A percentile compares a stretch with the other conserved stretches of the same genome.
phyloP scores from a whole-genome alignment of 2,797 vertebrate species.

The Megaceryle alcyon region DNA sequence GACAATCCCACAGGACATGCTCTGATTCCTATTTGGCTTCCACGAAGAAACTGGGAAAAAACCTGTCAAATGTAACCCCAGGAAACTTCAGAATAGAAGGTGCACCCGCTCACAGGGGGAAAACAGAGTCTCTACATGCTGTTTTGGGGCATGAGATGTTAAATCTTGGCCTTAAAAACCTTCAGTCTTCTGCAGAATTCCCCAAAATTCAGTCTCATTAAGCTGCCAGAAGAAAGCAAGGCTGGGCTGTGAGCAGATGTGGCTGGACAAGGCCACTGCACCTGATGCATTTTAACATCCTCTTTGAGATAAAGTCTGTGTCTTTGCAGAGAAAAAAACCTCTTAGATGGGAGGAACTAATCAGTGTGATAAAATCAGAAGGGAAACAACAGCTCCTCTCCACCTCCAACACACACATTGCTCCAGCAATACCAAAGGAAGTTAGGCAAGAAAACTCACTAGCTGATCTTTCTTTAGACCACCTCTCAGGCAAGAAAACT shows the following conservation, averaged over 20 bases:
- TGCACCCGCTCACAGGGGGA: not conserved
- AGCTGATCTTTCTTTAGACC: too few species aligned
- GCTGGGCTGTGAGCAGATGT: not conserved
- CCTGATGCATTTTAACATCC: not conserved
- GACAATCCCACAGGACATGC: not conserved
- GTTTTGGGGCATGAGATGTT: not conserved
- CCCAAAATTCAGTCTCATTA: not conserved
- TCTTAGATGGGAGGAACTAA: not conserved
- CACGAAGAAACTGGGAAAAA: not conserved
- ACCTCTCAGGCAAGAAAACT: not conserved
- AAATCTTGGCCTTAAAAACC: not conserved
- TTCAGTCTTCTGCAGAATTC: not conserved
- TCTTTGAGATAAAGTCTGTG: not conserved
- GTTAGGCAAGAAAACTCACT: not conserved
- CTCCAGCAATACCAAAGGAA: not conserved
- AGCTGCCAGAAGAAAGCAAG: not conserved
- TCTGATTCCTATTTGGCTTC: not conserved
- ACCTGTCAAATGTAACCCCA: not conserved
- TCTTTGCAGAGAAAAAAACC: not conserved
- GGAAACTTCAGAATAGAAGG: not conserved
- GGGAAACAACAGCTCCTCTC: not conserved
- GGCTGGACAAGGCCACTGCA: not conserved
- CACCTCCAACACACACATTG: not conserved
- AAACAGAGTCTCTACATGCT: rapidly evolving
- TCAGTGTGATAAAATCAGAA: not conserved